phyloP scores from a whole-genome alignment of 37 sponge, comb jelly and placozoan species.

The Geodia barretti region DNA sequence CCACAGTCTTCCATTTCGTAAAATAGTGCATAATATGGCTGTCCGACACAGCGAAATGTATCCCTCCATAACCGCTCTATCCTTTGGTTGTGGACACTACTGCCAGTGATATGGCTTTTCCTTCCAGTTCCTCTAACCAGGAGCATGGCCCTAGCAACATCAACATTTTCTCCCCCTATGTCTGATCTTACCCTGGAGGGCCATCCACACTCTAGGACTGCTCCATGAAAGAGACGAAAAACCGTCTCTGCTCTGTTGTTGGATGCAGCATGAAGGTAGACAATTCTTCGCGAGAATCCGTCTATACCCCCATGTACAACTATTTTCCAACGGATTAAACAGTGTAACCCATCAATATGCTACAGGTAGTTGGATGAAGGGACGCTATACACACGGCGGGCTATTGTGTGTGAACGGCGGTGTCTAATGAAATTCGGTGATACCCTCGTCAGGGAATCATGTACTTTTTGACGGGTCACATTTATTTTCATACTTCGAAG shows the following conservation, averaged over 20 bases:
- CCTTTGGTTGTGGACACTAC: constrained; percentile 17
- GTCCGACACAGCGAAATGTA: constrained; percentile 7
- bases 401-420: constrained; percentile 1
- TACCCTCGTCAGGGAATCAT: constrained; percentile 14
- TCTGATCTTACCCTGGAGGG: constrained; percentile 31
- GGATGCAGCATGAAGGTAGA: constrained; percentile 14
- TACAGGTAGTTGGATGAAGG: constrained; percentile 1
- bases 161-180: constrained; percentile 24
- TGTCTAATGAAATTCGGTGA: constrained; percentile 10
- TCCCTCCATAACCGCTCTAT: constrained; percentile 23
- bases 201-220: constrained; percentile 11
- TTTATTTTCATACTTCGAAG: not conserved
- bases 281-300: constrained; percentile 1
- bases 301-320: constrained; percentile 32
- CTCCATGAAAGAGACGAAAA: constrained; percentile 3
- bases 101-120: constrained; percentile 14
- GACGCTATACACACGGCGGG: constrained; percentile 16
- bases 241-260: constrained; percentile 14
- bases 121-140: constrained; percentile 14
- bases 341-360: constrained; percentile 39
- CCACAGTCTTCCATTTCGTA: constrained; percentile 32
- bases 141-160: constrained; percentile 26
- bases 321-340: constrained; percentile 11
- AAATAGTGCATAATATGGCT: constrained; percentile 18
- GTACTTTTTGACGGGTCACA: constrained; percentile 15